Evolutionary conservation across 2,113 vertebrate genomes (phyloP), one percentile per base, ranked within the genome.

Genomic region (Delphinapterus leucas): DNA sequence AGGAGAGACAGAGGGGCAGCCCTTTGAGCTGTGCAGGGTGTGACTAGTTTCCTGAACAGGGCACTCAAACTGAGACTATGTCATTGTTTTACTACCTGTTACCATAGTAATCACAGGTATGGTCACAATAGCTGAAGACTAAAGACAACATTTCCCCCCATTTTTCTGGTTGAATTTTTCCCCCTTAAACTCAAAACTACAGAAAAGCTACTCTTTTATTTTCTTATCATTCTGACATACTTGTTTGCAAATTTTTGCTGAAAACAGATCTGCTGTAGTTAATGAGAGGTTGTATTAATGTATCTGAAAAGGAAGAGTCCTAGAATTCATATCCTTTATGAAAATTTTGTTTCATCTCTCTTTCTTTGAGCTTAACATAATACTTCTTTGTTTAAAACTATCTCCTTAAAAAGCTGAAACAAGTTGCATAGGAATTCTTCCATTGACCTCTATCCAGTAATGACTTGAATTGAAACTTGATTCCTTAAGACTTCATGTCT

Each of bases 61-160:
- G 82, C 90, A 83, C 31, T 83, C 8, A 60, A 28, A 25, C 49
- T 17, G 21, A 89, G 80, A 49, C 28, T 60, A 55, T 44, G 65
- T 88, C 94, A 95, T 38, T 96, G 91, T 92, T 98, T 95, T 74
- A 55, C 70, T 60, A 38, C 28, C 33, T 61, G 67, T 83, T 93
- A 33, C 89, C 93, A 92, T 73, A 80, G 91, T 47, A 67, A 91
- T 53, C 60, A 60, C 44, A 49, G 55, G 49, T 73, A 70, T 21
- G 44, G 73, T 47, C 91, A 68, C 28, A 80, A 77, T 38, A 93
- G 77, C 80, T 67, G 13, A 94, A 84, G 81, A 49, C 49, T 87
- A 95, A 79, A 49, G 76, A 82, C 63, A 90, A 97, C 38, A 87
- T 77, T 68, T 73, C 5, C 26, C 14, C 17, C 49, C 21, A 79